Percentiles rank a stretch among this genome's conserved stretches.
phyloP scores from a whole-genome alignment of 2,888 invertebrate species.

The Seladonia tumulorum region DNA sequence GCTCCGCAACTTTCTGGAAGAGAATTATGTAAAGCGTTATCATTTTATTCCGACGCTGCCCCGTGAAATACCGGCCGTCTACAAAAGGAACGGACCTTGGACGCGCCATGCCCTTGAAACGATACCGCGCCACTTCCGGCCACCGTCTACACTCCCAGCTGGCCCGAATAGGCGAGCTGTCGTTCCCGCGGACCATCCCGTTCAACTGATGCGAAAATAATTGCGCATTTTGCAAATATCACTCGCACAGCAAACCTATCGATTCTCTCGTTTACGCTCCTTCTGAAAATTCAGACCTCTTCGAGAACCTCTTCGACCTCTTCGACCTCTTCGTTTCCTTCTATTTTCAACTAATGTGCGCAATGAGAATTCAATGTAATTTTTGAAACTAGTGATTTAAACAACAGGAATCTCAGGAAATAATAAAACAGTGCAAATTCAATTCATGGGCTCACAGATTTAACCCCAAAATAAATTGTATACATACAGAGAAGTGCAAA shows the following conservation, averaged over 20 bases:
- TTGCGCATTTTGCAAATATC: not conserved
- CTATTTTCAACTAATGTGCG: too few relatives aligned
- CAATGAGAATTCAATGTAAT: too few relatives aligned
- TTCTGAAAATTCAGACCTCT: not conserved
- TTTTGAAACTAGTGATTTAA: too few relatives aligned
- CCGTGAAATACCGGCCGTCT: conserved; percentile 26
- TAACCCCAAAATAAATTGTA: too few relatives aligned
- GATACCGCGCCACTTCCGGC: conserved; percentile 3
- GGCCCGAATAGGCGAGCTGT: not conserved
- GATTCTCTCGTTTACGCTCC: not conserved
- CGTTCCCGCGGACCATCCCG: not conserved
- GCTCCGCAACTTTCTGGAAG: conserved; percentile 56
- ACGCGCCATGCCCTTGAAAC: conserved; percentile 1
- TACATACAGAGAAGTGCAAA: too few relatives aligned
- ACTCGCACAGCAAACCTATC: not conserved
- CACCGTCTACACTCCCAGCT: not conserved
- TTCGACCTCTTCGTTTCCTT: too few relatives aligned
- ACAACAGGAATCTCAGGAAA: too few relatives aligned
- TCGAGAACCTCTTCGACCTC: too few relatives aligned
- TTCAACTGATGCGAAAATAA: not conserved
- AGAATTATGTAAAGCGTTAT: conserved; percentile 62
- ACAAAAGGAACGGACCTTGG: conserved; percentile 23
- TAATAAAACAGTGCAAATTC: too few relatives aligned
- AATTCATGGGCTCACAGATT: too few relatives aligned
- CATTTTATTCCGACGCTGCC: conserved; percentile 37